phyloP scores from a whole-genome alignment of 2,113 vertebrate genomes.

The Lagopus leucura region DNA sequence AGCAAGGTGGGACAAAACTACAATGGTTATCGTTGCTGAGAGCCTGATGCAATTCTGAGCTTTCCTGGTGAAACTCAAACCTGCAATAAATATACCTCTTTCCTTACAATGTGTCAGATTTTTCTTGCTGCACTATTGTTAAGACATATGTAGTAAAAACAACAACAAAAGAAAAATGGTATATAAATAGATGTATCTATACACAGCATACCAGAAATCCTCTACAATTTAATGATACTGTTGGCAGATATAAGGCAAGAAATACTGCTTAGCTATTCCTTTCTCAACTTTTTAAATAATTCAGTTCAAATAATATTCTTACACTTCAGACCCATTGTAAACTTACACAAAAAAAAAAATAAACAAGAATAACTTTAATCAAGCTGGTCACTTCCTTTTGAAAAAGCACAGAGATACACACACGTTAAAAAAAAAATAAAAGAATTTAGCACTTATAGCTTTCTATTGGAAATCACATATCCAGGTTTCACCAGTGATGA shows the following conservation, averaged over 20 bases:
- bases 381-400: not conserved
- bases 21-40: not conserved
- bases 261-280: not conserved
- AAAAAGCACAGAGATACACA: not conserved
- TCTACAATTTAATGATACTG: not conserved
- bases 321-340: not conserved
- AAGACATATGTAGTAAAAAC: not conserved
- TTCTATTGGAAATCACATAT: not conserved
- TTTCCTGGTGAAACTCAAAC: constrained; percentile 5
- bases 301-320: not conserved
- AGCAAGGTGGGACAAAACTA: not conserved
- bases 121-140: not conserved
- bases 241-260: not conserved
- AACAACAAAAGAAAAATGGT: not conserved
- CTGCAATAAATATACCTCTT: not conserved
- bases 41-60: not conserved
- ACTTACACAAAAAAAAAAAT: not conserved
- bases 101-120: not conserved
- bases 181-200: not conserved
- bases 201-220: not conserved
- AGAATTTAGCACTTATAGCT: not conserved
- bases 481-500: not conserved
- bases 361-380: not conserved
- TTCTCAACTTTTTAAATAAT: not conserved
- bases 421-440: not conserved